A percentile compares a stretch with the other conserved stretches of the same genome.
Conservation (phyloP, 1,140 invertebrate species). For the Pectinophora gossypiella region DNA sequence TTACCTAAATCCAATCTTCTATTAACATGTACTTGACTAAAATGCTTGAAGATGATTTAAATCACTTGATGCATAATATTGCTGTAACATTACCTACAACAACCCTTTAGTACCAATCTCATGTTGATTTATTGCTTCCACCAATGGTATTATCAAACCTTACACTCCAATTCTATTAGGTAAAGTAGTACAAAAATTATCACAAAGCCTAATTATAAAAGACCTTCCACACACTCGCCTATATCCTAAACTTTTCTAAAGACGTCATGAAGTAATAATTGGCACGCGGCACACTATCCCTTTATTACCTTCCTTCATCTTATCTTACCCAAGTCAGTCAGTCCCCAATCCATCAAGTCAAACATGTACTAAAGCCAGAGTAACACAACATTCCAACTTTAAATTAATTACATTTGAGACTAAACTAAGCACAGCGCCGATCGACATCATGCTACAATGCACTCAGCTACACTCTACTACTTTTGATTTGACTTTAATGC, state of each 20-base stretch:
- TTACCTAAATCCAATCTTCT: conserved; percentile 11
- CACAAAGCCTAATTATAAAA: conserved; percentile 20
- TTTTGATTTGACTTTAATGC: conserved; percentile 44
- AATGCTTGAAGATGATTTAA: conserved; percentile 18
- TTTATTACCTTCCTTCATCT: conserved; percentile 26
- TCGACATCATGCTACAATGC: conserved; percentile 46
- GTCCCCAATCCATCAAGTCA: conserved; percentile 34
- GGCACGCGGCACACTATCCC: conserved; percentile 43
- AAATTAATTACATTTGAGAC: conserved; percentile 61
- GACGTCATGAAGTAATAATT: conserved; percentile 27
- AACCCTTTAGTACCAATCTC: conserved; percentile 20
- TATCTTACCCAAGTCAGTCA: conserved; percentile 56
- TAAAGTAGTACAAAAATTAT: conserved; percentile 22
- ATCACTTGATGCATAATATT: conserved; percentile 22
- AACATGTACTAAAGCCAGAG: conserved; percentile 37
- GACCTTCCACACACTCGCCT: conserved; percentile 10
- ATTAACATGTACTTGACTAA: conserved; percentile 12
- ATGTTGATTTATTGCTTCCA: conserved; percentile 28
- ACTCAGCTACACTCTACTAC: conserved; percentile 33
- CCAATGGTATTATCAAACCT: conserved; percentile 4
- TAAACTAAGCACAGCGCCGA: conserved; percentile 67
- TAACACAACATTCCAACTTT: conserved; percentile 48
- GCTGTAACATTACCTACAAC: conserved; percentile 23
- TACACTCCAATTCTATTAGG: not conserved
- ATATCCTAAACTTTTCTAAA: conserved; percentile 11